Conservation (phyloP, 2,888 invertebrate species). For the Lithophane leautieri region DNA sequence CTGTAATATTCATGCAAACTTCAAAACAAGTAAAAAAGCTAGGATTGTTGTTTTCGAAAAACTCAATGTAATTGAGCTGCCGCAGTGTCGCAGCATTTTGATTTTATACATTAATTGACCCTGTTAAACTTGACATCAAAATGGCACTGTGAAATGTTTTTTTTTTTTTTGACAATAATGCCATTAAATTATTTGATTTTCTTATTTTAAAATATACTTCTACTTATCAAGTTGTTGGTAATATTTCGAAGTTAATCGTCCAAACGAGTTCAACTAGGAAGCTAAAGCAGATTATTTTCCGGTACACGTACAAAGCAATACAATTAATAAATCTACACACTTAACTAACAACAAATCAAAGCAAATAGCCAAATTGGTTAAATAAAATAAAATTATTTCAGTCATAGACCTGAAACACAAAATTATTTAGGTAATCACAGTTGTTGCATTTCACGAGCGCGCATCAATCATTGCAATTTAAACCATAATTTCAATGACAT, state of each 20-base stretch:
- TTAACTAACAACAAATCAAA: slow-evolving; percentile 4
- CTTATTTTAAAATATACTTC: slow-evolving; percentile 13
- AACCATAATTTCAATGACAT: neutral
- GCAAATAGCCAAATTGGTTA: neutral
- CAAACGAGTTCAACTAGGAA: neutral
- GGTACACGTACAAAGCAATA: slow-evolving; percentile 23
- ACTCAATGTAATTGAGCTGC: slow-evolving; percentile 35
- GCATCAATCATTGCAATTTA: slow-evolving; percentile 1
- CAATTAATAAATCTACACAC: slow-evolving; percentile 23
- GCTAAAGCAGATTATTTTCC: neutral
- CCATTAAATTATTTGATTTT: slow-evolving; percentile 18
- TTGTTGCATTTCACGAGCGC: neutral
- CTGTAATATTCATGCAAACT: slow-evolving; percentile 30
- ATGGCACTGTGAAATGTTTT: slow-evolving; percentile 58
- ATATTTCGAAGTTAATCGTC: neutral
- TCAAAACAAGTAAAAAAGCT: slow-evolving; percentile 47
- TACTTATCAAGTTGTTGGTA: neutral
- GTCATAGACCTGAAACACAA: neutral
- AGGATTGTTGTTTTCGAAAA: slow-evolving; percentile 15
- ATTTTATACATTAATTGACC: slow-evolving; percentile 62
- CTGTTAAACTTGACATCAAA: slow-evolving; percentile 58
- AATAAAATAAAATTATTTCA: neutral
- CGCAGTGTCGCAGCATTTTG: slow-evolving; percentile 28
- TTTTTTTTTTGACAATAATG: slow-evolving; percentile 62
- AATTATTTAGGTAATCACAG: neutral